These are phyloP conservation scores for Siniperca undulata DNA, from an alignment of 2,797 vertebrate genomes.

Conservation along the genomic window DNA sequence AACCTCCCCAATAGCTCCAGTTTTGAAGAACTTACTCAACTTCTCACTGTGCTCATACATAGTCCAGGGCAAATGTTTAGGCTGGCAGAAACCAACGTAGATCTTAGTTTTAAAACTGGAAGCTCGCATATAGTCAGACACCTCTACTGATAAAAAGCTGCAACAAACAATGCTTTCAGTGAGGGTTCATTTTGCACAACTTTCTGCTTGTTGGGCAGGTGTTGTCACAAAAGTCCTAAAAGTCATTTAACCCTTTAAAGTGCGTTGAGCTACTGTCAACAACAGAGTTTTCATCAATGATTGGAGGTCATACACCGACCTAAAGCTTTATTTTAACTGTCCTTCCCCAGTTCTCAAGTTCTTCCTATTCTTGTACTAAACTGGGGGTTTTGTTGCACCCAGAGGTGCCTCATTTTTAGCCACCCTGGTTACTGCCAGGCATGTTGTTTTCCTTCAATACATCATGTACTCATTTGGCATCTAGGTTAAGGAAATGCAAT, in stretches of 20 bases:
- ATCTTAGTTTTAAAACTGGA: neutral
- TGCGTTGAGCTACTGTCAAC: neutral
- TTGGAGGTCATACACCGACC: neutral
- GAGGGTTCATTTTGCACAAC: neutral
- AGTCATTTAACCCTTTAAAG: neutral
- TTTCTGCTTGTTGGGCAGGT: neutral
- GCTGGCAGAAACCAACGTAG: neutral
- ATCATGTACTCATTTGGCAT: neutral
- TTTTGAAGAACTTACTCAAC: neutral
- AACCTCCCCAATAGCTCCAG: neutral
- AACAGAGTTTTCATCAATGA: neutral
- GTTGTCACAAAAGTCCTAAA: neutral
- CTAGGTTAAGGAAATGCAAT: neutral
- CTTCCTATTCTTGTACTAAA: neutral
- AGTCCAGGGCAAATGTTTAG: neutral
- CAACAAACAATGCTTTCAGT: neutral
- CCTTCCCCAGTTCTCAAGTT: neutral
- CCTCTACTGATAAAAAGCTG: neutral
- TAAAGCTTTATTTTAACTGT: neutral
- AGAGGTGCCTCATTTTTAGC: neutral
- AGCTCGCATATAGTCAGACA: neutral
- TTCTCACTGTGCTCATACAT: neutral
- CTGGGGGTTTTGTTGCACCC: neutral
- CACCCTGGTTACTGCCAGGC: neutral
- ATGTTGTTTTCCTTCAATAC: neutral